Base-by-base conservation (phyloP, 2,113 vertebrate genomes). In the Muntiacus muntjak region DNA sequence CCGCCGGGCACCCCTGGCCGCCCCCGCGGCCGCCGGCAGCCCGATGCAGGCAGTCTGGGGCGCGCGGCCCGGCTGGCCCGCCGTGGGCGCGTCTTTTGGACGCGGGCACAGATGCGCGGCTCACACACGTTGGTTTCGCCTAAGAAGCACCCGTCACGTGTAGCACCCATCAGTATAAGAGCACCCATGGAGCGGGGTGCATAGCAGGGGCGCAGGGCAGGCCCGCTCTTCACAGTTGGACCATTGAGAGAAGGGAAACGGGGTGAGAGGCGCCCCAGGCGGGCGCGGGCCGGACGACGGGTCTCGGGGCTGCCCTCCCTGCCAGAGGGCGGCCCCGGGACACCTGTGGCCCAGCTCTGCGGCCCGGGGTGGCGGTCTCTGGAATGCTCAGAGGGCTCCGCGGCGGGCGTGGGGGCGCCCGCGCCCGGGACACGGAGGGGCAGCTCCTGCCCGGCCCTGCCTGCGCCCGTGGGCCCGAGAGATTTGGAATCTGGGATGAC, bases 1-100 rank as follows among this genome's bases (percentile, higher is more conserved):
- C 98, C 98, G 96, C 97, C 96, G 96, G 98, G 98, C 98, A 98
- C 98, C 96, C 97, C 98, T 98, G 97, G 98, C 98, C 90, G 98
- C 98, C 98, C 98, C 98, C 94, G 93, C 60, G 36, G 87, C 97
- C 78, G 78, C 95, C 97, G 96, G 89, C 79, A 97, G 97, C 98
- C 98, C 98, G 95, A 97, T 98, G 98, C 98, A 94, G 98, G 95
- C 98, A 98, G 97, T 96, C 58, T 74, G 90, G 85, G 62, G 87
- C 13, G 96, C 55, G 81, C 96, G 82, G 97, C 98, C 98, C 98
- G 95, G 98, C 95, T 0, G 90, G 89, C 91, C 92, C 96, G 84
- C 87, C 17, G 92, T 64, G 96, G 98, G 98, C 79, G 89, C 97
- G 97, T 97, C 95, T 96, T 86, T 85, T 89, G 84, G 93, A 95